Base-by-base conservation (phyloP, 2,888 invertebrate genomes). In the Margaritifera margaritifera region DNA sequence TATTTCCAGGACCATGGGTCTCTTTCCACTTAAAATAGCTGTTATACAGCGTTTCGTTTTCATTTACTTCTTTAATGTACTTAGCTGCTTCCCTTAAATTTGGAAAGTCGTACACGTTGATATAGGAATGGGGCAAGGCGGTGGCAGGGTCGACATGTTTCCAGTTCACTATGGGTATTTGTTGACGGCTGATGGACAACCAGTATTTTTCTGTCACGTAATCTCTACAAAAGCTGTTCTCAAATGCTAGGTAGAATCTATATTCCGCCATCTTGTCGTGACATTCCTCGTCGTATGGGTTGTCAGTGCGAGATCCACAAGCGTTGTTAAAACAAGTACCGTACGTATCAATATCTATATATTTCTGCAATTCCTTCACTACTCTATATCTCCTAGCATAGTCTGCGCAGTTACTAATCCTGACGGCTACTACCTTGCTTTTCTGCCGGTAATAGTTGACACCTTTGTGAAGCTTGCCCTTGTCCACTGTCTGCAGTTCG, bases 191-290 rank as follows among this genome's bases (percentile, higher is more conserved):
- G 22, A 72, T 31, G 18, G 72, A 50, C 25, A 68, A 19, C 72
- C 72, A 72, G n/a, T 76, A 69, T 62, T 69, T 73, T 54, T 72
- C 72, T 42, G 68, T 62, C 1, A 72, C 66, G 57, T 72, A 72
- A 57, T 72, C 63, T 20, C 53, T 20, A 58, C 72, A 72, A 51
- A 69, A 66, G 24, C 66, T 69, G 31, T 72, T 72, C 61, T 72
- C 72, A 15, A 72, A 69, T 2, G 72, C 68, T 24, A 72, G 56
- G 61, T 72, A 69, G 59, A 72, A 72, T 54, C 64, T 62, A 51
- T 69, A 64, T 51, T 58, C 24, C n/a, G 22, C 25, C 55, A 72
- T 18, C 22, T 58, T 66, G 22, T 25, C 27, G 5, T 62, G 55
- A n/a, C 62, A 63, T 6, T 51, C 22, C n/a, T 63, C 66, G 4